A percentile compares a stretch with the other conserved stretches of the same genome.
phyloP scores from a whole-genome alignment of 2,888 invertebrate genomes.

The Gisinianus flammeolus region DNA sequence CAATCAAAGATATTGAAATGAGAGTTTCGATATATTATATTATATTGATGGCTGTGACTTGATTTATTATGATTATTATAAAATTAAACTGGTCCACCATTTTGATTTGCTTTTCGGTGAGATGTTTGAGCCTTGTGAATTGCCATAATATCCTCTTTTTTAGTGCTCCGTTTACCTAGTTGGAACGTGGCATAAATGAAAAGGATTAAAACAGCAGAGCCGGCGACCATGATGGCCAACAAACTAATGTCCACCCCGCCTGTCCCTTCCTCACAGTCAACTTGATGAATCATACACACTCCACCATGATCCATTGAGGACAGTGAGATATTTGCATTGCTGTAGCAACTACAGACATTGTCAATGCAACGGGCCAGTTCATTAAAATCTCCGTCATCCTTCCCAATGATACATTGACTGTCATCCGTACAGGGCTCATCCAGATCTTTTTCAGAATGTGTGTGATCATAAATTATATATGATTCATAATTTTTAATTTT shows the following conservation, averaged over 20 bases:
- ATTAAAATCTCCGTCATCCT: background rate
- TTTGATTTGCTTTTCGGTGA: background rate
- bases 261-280: background rate
- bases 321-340: background rate
- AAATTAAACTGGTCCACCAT: too few relatives aligned
- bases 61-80: too few relatives aligned
- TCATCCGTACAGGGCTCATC: background rate
- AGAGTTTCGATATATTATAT: too few relatives aligned
- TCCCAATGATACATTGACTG: slow-evolving; percentile 8
- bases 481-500: too few relatives aligned
- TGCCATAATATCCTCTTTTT: background rate
- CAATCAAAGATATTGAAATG: too few relatives aligned
- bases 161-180: background rate
- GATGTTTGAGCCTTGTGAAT: background rate
- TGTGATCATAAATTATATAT: too few relatives aligned
- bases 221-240: background rate
- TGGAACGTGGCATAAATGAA: background rate
- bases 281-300: slow-evolving; percentile 1
- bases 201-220: background rate
- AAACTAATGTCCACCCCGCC: slow-evolving; percentile 6
- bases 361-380: background rate
- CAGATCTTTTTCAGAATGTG: background rate
- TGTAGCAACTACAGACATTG: background rate
- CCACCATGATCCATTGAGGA: too few relatives aligned
- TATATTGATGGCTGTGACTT: too few relatives aligned